Percentiles rank a stretch among this genome's conserved stretches.
These are phyloP conservation scores for Metopia argyrocephala DNA, from an alignment of 2,888 invertebrate genomes.

Conservation along the genomic window DNA sequence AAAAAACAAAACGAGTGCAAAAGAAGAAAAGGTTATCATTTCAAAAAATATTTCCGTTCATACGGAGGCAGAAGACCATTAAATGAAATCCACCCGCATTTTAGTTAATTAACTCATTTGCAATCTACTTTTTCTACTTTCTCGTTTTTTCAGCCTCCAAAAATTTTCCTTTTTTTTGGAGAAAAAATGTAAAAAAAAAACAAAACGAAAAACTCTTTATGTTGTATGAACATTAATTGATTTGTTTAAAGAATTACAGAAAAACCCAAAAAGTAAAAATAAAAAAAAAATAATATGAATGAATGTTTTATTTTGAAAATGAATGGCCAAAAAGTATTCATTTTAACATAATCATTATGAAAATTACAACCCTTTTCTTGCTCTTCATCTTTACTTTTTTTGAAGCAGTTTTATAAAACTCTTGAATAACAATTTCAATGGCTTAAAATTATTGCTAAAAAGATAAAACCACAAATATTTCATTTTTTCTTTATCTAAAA, in stretches of 20 bases:
- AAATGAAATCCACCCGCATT: slow-evolving; percentile 76
- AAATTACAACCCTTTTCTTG: slow-evolving; percentile 66
- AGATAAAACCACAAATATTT: slow-evolving; percentile 66
- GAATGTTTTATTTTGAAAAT: too few species aligned
- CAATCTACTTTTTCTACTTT: slow-evolving; percentile 66
- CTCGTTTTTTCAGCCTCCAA: slow-evolving; percentile 19
- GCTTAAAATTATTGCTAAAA: slow-evolving; percentile 58
- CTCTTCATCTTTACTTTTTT: neutral
- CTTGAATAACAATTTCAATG: slow-evolving; percentile 56
- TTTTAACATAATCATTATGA: slow-evolving; percentile 65
- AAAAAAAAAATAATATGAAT: neutral
- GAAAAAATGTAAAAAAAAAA: slow-evolving; percentile 28
- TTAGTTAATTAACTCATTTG: slow-evolving; percentile 79
- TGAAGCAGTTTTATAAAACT: slow-evolving; percentile 36
- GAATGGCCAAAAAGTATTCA: slow-evolving; percentile 61
- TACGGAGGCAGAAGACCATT: slow-evolving; percentile 45
- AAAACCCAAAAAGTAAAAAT: slow-evolving; percentile 21
- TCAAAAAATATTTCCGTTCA: slow-evolving; percentile 23
- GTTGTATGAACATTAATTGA: slow-evolving; percentile 72
- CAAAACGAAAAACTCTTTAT: slow-evolving; percentile 51
- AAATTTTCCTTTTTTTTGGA: neutral
- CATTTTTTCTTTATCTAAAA: slow-evolving; percentile 35
- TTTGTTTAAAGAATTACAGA: slow-evolving; percentile 67
- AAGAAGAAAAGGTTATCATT: slow-evolving; percentile 33
- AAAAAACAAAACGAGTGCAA: slow-evolving; percentile 16